phyloP scores from a whole-genome alignment of 2,888 invertebrate genomes.

The Macaria liturata region DNA sequence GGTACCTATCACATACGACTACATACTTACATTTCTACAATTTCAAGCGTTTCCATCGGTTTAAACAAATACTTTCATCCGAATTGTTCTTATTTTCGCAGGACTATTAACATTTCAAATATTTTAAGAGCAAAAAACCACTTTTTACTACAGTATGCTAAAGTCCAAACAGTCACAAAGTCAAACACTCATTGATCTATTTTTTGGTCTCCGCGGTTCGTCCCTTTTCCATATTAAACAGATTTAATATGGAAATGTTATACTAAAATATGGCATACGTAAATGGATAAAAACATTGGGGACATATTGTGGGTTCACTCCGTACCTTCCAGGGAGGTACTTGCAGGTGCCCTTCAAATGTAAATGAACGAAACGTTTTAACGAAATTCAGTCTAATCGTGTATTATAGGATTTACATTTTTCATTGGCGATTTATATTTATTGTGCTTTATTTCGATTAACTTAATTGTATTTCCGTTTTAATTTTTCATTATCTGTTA shows the following conservation, averaged over 20 bases:
- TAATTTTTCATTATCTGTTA: no score
- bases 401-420: neutral
- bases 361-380: slow-evolving; percentile 6
- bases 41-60: no score
- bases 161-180: slow-evolving; percentile 8
- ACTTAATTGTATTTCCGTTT: slow-evolving; percentile 32
- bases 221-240: slow-evolving; percentile 30
- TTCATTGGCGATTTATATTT: neutral
- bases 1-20: no score
- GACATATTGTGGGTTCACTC: slow-evolving; percentile 13
- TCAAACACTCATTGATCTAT: slow-evolving; percentile 4
- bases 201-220: slow-evolving; percentile 11
- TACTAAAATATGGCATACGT: slow-evolving; percentile 36
- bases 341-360: neutral
- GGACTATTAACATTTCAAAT: slow-evolving; percentile 10
- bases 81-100: no score
- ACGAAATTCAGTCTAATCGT: neutral
- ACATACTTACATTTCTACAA: no score
- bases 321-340: neutral
- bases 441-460: slow-evolving; percentile 1
- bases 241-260: slow-evolving; percentile 37
- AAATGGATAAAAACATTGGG: slow-evolving; percentile 22
- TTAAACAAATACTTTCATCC: neutral
- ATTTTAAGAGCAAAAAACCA: slow-evolving; percentile 2
- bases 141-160: neutral